Evolutionary conservation across 2,797 vertebrate genomes (phyloP), one percentile per base, ranked within the genome.

Genomic region (Schizopygopsis pylzovi): DNA sequence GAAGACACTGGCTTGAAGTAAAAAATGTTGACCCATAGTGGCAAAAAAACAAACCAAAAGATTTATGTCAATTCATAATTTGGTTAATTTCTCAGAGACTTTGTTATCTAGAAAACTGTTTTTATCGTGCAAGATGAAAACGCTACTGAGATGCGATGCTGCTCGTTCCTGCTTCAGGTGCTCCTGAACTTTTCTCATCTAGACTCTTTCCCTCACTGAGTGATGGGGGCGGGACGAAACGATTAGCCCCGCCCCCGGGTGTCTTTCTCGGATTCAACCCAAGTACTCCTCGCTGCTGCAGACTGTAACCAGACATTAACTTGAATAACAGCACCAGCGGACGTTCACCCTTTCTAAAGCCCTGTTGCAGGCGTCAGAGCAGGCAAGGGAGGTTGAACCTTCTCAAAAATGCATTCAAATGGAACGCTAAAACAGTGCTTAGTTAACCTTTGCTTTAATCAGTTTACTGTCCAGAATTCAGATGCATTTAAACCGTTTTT

Each of bases 151-250:
- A 9, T 13, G n/a, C 65, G 18, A 33, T n/a, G 52, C 37, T 71
- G 37, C n/a, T 56, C 73, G 79, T 47, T 70, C 39, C 47, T 59
- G 20, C 78, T 80, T 75, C 84, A 85, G 84, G 56, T 85, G 84
- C 56, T 39, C 22, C 12, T 52, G 9, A 75, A 63, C 78, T 65
- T 75, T 45, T 73, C 28, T 79, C 73, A 56, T 68, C 45, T 56
- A 2, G 45, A 54, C 61, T 70, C 41, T 63, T 25, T 18, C 65
- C 43, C 75, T 49, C 22, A 47, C 33, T 41, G 22, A 6, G 4
- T 54, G 68, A 22, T 16, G 0, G 37, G 78, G 84, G 78, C 56
- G 70, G 70, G 10, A 43, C 43, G 3, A 43, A 28, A 12, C 0
- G 0, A 41, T 10, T 39, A 47, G 6, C 41, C 16, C 39, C 67